phyloP scores from a whole-genome alignment of 2,888 invertebrate species.

The Unio pictorum region DNA sequence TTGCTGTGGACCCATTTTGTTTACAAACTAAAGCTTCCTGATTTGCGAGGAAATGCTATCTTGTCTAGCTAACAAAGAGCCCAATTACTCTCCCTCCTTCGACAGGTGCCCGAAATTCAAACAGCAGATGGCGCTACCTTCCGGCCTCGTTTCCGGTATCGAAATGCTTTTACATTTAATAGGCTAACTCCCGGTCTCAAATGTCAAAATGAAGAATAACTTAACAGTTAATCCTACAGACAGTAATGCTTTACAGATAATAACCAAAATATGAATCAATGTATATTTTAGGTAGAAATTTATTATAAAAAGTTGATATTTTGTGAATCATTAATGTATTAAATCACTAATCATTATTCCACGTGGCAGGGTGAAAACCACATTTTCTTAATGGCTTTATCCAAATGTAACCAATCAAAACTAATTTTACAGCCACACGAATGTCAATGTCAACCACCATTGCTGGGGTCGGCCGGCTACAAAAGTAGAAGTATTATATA shows the following conservation, averaged over 20 bases:
- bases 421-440: too few relatives aligned
- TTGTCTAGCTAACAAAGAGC: constrained; percentile 1
- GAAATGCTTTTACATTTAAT: constrained; percentile 3
- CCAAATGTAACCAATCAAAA: constrained; percentile 31
- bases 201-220: too few relatives aligned
- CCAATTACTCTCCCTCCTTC: constrained; percentile 1
- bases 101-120: constrained; percentile 48
- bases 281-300: too few relatives aligned
- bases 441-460: too few relatives aligned
- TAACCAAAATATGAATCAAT: too few relatives aligned
- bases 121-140: constrained; percentile 48
- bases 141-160: not conserved
- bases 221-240: too few relatives aligned
- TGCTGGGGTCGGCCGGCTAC: too few relatives aligned
- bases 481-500: too few relatives aligned
- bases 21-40: constrained; percentile 1
- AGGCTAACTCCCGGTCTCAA: not conserved
- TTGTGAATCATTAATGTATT: too few relatives aligned
- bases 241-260: too few relatives aligned
- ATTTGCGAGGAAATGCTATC: not conserved
- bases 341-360: constrained; percentile 5
- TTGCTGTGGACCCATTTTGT: constrained; percentile 34
- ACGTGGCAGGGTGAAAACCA: constrained; percentile 39
- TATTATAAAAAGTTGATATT: too few relatives aligned
- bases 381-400: constrained; percentile 18